Percentiles rank a stretch among this genome's conserved stretches.
Conservation (phyloP, 2,888 invertebrate species). For the Allygus modestus region DNA sequence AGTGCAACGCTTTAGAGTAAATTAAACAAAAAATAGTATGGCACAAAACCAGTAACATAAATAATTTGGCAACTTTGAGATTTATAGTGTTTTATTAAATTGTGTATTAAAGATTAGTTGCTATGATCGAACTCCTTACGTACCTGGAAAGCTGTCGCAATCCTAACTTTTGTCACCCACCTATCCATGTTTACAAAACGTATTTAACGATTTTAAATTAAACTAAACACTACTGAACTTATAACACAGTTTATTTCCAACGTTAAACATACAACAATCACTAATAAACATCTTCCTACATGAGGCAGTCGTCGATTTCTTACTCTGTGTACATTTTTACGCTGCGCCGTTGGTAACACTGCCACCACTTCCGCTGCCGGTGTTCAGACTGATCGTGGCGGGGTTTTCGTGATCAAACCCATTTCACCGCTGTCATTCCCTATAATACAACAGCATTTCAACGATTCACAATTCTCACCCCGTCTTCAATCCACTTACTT, state of each 20-base stretch:
- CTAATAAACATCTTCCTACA: not conserved
- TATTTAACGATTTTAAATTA: not conserved
- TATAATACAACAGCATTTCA: slow-evolving; percentile 55
- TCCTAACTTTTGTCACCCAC: slow-evolving; percentile 17
- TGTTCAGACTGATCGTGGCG: slow-evolving; percentile 27
- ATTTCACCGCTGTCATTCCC: slow-evolving; percentile 53
- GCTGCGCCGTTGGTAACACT: not conserved
- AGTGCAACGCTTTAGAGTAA: no score
- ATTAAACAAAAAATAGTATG: no score
- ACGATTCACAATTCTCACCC: slow-evolving; percentile 52
- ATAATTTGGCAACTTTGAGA: no score
- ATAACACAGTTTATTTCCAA: not conserved
- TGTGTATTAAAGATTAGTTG: no score
- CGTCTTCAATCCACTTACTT: slow-evolving; percentile 41
- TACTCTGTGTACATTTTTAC: slow-evolving; percentile 2
- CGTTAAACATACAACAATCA: not conserved
- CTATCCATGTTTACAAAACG: slow-evolving; percentile 6
- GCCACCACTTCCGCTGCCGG: slow-evolving; percentile 33
- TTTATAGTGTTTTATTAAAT: no score
- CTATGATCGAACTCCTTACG: no score
- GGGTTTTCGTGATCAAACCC: slow-evolving; percentile 50
- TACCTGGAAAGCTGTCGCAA: not conserved
- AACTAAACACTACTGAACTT: not conserved
- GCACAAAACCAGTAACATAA: no score
- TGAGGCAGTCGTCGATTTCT: not conserved